Percentiles rank a stretch among this genome's conserved stretches.
Conservation (phyloP, 2,797 vertebrate species). For the Lagocephalus sceleratus region DNA sequence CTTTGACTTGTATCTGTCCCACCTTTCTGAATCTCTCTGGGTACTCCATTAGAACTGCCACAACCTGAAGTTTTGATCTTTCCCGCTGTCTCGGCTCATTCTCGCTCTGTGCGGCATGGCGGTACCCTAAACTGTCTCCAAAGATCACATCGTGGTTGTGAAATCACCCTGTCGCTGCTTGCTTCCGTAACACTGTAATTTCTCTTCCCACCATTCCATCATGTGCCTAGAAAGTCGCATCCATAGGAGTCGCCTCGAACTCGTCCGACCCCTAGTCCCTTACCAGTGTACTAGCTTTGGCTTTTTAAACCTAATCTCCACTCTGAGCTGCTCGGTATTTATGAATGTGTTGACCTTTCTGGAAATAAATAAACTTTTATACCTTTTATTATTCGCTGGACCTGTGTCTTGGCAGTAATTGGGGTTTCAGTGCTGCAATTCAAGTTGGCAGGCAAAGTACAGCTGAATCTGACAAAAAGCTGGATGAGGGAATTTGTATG, state of each 20-base stretch:
- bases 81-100: constrained; percentile 8
- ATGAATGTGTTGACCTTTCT: constrained; percentile 56
- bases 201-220: constrained; percentile 41
- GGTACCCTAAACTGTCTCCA: constrained; percentile 20
- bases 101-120: constrained; percentile 8
- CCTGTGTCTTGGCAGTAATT: constrained; percentile 17
- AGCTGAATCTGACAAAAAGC: too few relatives aligned
- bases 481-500: background rate
- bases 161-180: constrained; percentile 63
- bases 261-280: constrained; percentile 9
- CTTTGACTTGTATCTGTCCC: constrained; percentile 28
- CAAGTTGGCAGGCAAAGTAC: too few relatives aligned
- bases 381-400: constrained; percentile 12
- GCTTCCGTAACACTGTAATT: constrained; percentile 53
- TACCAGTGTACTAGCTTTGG: constrained; percentile 15
- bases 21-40: constrained; percentile 48
- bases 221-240: constrained; percentile 34
- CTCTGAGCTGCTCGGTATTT: constrained; percentile 63
- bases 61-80: constrained; percentile 4
- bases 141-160: constrained; percentile 26
- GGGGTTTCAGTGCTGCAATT: background rate
- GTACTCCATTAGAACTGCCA: constrained; percentile 38
- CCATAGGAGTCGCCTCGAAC: constrained; percentile 7
- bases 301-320: constrained; percentile 14
- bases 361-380: constrained; percentile 66